Conservation (phyloP, 35 echinoderm and acorn worm species). For the Eucidaris tribuloides region DNA sequence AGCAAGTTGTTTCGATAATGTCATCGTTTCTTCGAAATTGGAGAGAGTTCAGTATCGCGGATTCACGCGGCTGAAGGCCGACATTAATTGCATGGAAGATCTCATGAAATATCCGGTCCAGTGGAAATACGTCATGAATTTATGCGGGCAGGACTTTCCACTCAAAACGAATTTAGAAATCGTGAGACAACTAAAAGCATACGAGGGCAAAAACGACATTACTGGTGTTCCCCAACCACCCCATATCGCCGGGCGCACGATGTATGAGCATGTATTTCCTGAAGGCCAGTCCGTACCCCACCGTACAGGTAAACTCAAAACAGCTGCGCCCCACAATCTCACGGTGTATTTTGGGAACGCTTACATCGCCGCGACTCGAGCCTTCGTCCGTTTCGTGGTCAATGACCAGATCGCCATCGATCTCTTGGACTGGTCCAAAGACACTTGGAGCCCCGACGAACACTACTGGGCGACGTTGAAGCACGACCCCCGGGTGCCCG, state of each 20-base stretch:
- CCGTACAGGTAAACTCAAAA: not conserved
- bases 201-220: slow-evolving; percentile 43
- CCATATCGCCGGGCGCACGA: not conserved
- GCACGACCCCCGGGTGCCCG: slow-evolving; percentile 22
- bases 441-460: slow-evolving; percentile 56
- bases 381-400: slow-evolving; percentile 34
- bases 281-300: not conserved
- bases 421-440: slow-evolving; percentile 37
- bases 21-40: slow-evolving; percentile 51
- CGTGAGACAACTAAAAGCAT: slow-evolving; percentile 45
- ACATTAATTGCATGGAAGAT: slow-evolving; percentile 74
- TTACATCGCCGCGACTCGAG: slow-evolving; percentile 1
- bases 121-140: slow-evolving; percentile 67
- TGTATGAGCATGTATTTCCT: not conserved
- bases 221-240: not conserved
- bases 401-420: slow-evolving; percentile 14
- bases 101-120: not conserved
- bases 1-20: slow-evolving; percentile 61
- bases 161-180: slow-evolving; percentile 82
- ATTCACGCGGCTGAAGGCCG: slow-evolving; percentile 15
- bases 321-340: slow-evolving; percentile 37
- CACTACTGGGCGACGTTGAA: slow-evolving; percentile 48
- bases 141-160: slow-evolving; percentile 67
- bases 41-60: slow-evolving; percentile 43
- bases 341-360: slow-evolving; percentile 41